Percentiles rank a stretch among this genome's conserved stretches.
Evolutionary conservation across 2,113 vertebrate species (phyloP).

Genomic region (Peromyscus polionotus): DNA sequence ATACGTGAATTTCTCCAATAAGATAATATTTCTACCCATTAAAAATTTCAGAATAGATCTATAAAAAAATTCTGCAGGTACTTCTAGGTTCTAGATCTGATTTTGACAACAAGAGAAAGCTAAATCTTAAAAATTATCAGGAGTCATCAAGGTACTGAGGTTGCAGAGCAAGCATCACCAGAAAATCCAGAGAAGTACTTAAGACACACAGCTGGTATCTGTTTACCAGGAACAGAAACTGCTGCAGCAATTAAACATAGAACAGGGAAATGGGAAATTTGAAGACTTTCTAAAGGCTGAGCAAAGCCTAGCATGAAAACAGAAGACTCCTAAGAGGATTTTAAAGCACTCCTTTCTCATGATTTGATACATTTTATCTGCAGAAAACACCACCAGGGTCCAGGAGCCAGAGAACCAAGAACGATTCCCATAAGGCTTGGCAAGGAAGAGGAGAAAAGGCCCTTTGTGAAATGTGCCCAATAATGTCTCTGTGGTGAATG

Average conservation of each 20-base stretch:
- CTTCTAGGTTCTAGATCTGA: background rate
- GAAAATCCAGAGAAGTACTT: no score
- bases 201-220: background rate
- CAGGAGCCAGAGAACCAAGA: background rate
- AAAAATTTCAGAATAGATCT: background rate
- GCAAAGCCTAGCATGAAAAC: background rate
- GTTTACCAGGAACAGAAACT: background rate
- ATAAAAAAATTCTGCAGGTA: background rate
- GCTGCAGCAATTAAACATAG: background rate
- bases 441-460: background rate
- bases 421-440: background rate
- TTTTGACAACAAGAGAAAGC: background rate
- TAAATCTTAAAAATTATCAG: background rate
- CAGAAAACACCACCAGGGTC: background rate
- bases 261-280: background rate
- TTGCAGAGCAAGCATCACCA: background rate
- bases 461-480: background rate
- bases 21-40: conserved; percentile 75
- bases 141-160: background rate
- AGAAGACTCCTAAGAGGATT: background rate
- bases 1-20: conserved; percentile 69
- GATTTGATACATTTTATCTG: background rate
- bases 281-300: background rate
- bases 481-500: background rate
- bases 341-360: background rate